Percentiles rank a stretch among this genome's conserved stretches.
Evolutionary conservation across 2,888 invertebrate genomes (phyloP).

Genomic region (Drosophila kuntzei): DNA sequence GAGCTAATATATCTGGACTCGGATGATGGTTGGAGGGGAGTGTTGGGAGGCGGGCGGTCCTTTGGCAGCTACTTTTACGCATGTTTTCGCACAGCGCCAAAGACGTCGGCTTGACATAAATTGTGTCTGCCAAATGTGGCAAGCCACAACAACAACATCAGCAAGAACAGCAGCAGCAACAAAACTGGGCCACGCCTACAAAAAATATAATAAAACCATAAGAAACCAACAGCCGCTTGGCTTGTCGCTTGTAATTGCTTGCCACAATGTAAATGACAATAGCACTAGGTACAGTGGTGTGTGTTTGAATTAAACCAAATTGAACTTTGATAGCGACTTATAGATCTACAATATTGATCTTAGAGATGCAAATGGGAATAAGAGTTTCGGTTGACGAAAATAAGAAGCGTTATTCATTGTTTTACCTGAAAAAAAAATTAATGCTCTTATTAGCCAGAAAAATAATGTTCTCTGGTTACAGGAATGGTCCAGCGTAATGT

Average conservation of each 20-base stretch:
- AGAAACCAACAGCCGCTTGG: slow-evolving; percentile 66
- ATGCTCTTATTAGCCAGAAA: too few relatives aligned
- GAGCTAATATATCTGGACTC: slow-evolving; percentile 10
- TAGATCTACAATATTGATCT: too few relatives aligned
- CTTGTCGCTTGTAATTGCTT: slow-evolving; percentile 78
- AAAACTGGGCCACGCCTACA: slow-evolving; percentile 77
- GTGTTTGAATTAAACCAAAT: background rate
- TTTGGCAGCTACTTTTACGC: slow-evolving; percentile 76
- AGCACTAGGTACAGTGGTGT: slow-evolving; percentile 66
- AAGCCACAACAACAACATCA: slow-evolving; percentile 60
- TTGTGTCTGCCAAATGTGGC: slow-evolving; percentile 78
- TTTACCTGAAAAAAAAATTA: too few relatives aligned
- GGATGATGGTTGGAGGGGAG: background rate
- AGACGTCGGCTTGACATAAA: slow-evolving; percentile 77
- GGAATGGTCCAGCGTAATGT: too few relatives aligned
- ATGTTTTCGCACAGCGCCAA: slow-evolving; percentile 77
- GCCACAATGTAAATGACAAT: slow-evolving; percentile 79
- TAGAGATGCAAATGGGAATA: too few relatives aligned
- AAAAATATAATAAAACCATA: slow-evolving; percentile 57
- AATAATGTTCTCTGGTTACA: too few relatives aligned
- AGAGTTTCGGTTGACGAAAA: too few relatives aligned
- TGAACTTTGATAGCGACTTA: too few relatives aligned
- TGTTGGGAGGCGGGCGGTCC: slow-evolving; percentile 11
- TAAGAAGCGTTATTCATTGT: too few relatives aligned
- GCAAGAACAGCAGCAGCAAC: slow-evolving; percentile 37